phyloP scores from a whole-genome alignment of 2,113 vertebrate species.

The Dolichotis patagonum region DNA sequence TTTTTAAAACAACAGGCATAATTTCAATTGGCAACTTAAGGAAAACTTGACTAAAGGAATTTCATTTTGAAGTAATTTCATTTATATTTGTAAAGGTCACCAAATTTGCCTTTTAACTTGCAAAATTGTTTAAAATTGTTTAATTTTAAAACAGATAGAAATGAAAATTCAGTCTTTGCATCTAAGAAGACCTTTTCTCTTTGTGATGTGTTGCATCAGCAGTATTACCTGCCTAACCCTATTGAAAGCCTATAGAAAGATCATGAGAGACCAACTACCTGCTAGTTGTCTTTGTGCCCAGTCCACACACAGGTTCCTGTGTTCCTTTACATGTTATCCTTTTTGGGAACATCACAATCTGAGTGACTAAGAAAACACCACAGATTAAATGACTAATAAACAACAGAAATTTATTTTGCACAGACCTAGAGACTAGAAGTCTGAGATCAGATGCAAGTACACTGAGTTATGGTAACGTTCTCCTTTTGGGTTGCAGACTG shows the following conservation, averaged over 20 bases:
- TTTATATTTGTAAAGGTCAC: slow-evolving; percentile 24
- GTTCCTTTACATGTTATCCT: not conserved
- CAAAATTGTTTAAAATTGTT: slow-evolving; percentile 46
- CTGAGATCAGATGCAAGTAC: not conserved
- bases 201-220: slow-evolving; percentile 56
- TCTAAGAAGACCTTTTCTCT: slow-evolving; percentile 73
- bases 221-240: slow-evolving; percentile 35
- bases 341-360: not conserved
- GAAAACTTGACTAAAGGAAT: slow-evolving; percentile 53
- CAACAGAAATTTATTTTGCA: not conserved
- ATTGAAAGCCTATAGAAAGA: not conserved
- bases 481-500: not conserved
- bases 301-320: not conserved
- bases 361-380: not conserved
- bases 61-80: slow-evolving; percentile 61
- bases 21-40: slow-evolving; percentile 64
- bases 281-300: not conserved
- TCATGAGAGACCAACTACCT: not conserved
- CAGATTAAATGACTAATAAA: not conserved
- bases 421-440: not conserved
- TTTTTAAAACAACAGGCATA: slow-evolving; percentile 53
- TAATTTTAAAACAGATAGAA: too few relatives aligned
- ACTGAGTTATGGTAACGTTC: not conserved
- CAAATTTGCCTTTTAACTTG: slow-evolving; percentile 27
- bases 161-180: not conserved